These are phyloP conservation scores for Pandemis cinnamomeana DNA, from an alignment of 2,888 invertebrate genomes.

Conservation along the genomic window DNA sequence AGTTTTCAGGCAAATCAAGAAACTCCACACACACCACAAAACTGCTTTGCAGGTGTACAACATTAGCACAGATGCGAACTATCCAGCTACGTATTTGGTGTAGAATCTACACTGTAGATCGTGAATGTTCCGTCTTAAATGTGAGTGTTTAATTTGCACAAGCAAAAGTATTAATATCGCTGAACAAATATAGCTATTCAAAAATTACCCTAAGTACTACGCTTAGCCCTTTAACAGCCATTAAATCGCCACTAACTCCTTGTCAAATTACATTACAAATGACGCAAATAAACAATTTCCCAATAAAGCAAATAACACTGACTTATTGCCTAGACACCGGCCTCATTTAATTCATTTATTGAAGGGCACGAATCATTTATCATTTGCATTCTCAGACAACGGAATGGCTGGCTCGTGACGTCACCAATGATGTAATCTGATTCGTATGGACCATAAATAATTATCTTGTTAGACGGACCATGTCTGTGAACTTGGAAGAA, in stretches of 20 bases:
- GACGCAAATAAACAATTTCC: constrained; percentile 29
- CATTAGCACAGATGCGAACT: too few relatives aligned
- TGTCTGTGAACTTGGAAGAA: constrained; percentile 17
- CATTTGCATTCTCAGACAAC: constrained; percentile 56
- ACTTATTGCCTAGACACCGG: constrained; percentile 28
- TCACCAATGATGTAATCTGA: constrained; percentile 77
- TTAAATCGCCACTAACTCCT: background rate
- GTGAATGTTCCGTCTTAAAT: too few relatives aligned
- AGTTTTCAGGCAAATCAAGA: too few relatives aligned
- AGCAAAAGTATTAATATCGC: too few relatives aligned
- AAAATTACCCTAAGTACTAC: background rate
- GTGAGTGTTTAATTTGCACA: too few relatives aligned
- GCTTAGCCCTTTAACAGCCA: background rate
- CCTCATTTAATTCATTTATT: constrained; percentile 53
- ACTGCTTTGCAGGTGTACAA: too few relatives aligned
- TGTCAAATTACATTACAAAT: constrained; percentile 4
- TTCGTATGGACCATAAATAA: constrained; percentile 46
- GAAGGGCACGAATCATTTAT: constrained; percentile 75
- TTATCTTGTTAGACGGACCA: constrained; percentile 43
- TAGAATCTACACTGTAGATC: too few relatives aligned
- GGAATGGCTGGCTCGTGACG: constrained; percentile 68
- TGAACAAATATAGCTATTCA: background rate
- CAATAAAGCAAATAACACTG: constrained; percentile 38
- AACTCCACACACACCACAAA: too few relatives aligned
- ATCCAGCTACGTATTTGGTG: too few relatives aligned